A percentile compares a stretch with the other conserved stretches of the same genome.
phyloP scores from a whole-genome alignment of 2,888 invertebrate genomes.

The Endomychus coccineus region DNA sequence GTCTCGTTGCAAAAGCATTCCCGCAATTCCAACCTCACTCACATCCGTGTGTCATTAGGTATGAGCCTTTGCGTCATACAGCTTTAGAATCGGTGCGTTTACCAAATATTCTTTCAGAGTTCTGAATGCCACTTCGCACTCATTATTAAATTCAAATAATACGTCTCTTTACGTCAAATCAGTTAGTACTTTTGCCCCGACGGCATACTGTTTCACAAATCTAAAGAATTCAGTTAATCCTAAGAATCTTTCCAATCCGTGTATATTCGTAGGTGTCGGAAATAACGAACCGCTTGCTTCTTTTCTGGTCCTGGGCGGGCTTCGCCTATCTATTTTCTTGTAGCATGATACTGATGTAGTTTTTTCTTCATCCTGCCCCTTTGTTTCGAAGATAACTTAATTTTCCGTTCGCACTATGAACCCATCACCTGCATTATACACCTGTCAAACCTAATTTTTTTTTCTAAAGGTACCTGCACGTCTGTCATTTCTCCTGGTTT shows the following conservation, averaged over 20 bases:
- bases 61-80: slow-evolving; percentile 17
- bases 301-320: too few relatives aligned
- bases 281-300: too few relatives aligned
- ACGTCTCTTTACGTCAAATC: slow-evolving; percentile 22
- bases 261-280: slow-evolving; percentile 15
- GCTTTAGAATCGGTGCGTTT: slow-evolving; percentile 14
- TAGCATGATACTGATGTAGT: too few relatives aligned
- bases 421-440: too few relatives aligned
- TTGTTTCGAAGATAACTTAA: too few relatives aligned
- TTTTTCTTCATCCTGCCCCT: too few relatives aligned
- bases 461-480: too few relatives aligned
- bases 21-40: slow-evolving; percentile 22
- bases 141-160: slow-evolving; percentile 17
- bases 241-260: slow-evolving; percentile 21
- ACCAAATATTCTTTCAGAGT: slow-evolving; percentile 14
- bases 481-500: too few relatives aligned
- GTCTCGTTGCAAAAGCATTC: slow-evolving; percentile 25
- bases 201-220: slow-evolving; percentile 22
- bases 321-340: too few relatives aligned
- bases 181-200: slow-evolving; percentile 26
- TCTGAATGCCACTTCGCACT: slow-evolving; percentile 12
- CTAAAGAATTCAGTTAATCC: slow-evolving; percentile 23
- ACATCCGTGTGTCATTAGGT: slow-evolving; percentile 22
- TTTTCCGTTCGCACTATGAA: too few relatives aligned
- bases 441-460: too few relatives aligned